Conservation (phyloP, 2,113 vertebrate species). For the Excalfactoria chinensis region DNA sequence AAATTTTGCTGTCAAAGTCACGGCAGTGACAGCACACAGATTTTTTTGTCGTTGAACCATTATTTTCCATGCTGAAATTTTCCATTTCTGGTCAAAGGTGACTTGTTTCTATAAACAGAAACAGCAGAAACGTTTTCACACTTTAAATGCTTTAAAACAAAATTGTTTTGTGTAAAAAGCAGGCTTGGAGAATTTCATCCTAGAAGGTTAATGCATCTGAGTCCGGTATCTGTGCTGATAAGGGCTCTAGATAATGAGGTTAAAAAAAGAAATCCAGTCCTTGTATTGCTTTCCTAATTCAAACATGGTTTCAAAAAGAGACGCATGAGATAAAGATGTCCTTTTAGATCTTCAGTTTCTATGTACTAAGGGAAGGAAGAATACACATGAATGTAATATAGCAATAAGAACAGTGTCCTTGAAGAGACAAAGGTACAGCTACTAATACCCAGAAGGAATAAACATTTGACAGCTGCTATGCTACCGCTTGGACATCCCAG, state of each 20-base stretch:
- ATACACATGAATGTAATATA: neutral
- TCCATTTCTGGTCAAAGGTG: slow-evolving; percentile 50
- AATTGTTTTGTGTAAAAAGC: slow-evolving; percentile 21
- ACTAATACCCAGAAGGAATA: slow-evolving; percentile 10
- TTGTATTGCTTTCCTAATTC: neutral
- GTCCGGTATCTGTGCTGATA: neutral
- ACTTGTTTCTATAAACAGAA: slow-evolving; percentile 56
- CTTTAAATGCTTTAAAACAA: slow-evolving; percentile 35
- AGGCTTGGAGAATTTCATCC: neutral
- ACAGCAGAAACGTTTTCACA: slow-evolving; percentile 63
- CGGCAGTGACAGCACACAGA: neutral
- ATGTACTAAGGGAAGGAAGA: neutral
- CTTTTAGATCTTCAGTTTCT: neutral
- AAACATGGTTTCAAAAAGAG: neutral
- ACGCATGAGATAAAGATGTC: rapidly evolving
- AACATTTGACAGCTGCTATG: rapidly evolving
- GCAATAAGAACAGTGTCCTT: neutral
- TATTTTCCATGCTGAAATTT: neutral
- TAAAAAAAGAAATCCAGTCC: neutral
- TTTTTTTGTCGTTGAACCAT: neutral
- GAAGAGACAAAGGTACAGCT: neutral
- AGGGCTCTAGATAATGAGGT: neutral
- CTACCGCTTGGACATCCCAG: neutral
- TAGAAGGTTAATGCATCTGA: neutral
- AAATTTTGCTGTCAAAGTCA: slow-evolving; percentile 24